Evolutionary conservation across 2,113 vertebrate genomes (phyloP).

Genomic region (Cricetomys ansorgei): DNA sequence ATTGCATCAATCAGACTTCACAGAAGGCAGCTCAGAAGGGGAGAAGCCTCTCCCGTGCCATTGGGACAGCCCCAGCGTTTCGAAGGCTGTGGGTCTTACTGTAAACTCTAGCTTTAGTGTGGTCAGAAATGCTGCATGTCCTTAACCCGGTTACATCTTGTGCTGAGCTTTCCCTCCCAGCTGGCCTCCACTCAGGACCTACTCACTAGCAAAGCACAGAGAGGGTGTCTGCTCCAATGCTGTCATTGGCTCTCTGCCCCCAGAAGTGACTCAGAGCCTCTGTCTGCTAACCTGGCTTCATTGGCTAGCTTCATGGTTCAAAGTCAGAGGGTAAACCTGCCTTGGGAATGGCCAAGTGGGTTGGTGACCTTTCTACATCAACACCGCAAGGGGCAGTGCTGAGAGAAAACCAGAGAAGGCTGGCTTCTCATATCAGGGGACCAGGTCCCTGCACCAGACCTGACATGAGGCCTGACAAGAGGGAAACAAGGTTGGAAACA

Average conservation of each 20-base stretch:
- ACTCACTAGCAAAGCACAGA: neutral
- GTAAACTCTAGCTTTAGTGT: neutral
- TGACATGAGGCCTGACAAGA: neutral
- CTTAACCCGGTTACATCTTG: neutral
- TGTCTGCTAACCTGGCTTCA: neutral
- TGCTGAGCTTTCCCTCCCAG: neutral
- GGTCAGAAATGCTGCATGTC: neutral
- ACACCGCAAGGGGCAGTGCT: neutral
- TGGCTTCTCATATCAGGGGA: neutral
- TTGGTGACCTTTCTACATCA: too few relatives aligned
- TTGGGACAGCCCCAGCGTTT: rapidly evolving
- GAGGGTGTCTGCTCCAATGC: neutral
- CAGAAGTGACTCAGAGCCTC: neutral
- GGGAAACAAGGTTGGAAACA: too few relatives aligned
- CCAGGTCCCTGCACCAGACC: neutral
- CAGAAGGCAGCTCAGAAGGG: neutral
- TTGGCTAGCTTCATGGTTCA: neutral
- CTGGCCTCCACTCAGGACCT: neutral
- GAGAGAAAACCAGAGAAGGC: neutral
- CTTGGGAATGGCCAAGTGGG: neutral
- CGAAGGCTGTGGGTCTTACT: neutral
- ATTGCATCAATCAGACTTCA: neutral
- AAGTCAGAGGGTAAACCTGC: neutral
- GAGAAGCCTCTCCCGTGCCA: neutral
- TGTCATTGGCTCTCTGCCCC: neutral